Conservation (phyloP, 2,797 vertebrate species). For the Bryconaethiops microstoma region DNA sequence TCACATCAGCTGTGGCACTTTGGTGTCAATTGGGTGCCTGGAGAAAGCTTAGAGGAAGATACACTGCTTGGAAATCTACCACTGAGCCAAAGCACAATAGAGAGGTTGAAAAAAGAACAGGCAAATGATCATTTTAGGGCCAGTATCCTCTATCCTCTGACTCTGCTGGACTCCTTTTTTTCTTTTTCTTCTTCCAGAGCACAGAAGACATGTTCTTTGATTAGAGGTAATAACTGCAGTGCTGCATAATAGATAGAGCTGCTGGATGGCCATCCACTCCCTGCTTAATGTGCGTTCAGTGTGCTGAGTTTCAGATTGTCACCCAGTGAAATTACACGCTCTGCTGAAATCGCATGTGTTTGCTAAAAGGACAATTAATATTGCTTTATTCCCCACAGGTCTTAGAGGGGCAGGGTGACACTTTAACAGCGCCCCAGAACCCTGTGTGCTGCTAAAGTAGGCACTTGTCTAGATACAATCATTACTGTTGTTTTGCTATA, state of each 20-base stretch:
- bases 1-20: background rate
- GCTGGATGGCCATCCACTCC: background rate
- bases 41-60: background rate
- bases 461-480: background rate
- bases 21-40: background rate
- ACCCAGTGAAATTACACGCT: conserved; percentile 5
- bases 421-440: background rate
- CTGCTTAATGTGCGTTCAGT: conserved; percentile 4
- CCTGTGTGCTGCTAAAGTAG: background rate
- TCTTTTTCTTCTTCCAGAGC: background rate
- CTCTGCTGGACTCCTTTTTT: background rate
- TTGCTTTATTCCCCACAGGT: background rate
- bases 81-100: background rate
- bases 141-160: background rate
- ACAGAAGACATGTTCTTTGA: background rate
- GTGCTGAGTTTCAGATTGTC: conserved; percentile 7
- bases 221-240: conserved; percentile 10
- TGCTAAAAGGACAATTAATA: conserved; percentile 9
- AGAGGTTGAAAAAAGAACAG: background rate
- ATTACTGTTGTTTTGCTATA: background rate
- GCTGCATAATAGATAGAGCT: background rate
- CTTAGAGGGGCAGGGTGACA: background rate
- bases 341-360: background rate
- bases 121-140: background rate
- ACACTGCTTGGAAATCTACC: background rate